Evolutionary conservation across 2,113 vertebrate genomes (phyloP), one percentile per base, ranked within the genome.

Genomic region (Girardinichthys multiradiatus): DNA sequence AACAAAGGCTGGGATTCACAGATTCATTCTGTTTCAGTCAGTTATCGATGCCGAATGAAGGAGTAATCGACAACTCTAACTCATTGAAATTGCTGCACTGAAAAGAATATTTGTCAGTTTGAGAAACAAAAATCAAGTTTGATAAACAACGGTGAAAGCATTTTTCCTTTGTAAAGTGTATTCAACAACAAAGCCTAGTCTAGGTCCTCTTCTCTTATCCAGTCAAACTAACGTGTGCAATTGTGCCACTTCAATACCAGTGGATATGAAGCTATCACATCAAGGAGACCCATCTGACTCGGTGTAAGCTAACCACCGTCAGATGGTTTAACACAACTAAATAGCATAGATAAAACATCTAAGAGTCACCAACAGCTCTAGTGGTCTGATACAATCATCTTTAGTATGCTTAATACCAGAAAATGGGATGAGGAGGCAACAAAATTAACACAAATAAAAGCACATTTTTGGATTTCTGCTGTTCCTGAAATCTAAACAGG

Each of bases 351-450:
- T 89, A 90, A 80, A 90, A 93, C 80, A 87, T 86, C 82, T 89
- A 85, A 88, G 90, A 91, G 84, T 90, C 83, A 88, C 88, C 82
- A 92, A 92, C 90, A 91, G 87, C 86, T 92, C 87, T 91, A 93
- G 92, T 92, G 91, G 93, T 92, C 92, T 85, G 87, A 93, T 91
- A 94, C 93, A 92, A 94, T 93, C 91, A 90, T 92, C 89, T 92
- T 93, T 88, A 94, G 91, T 87, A 92, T 90, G 89, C 83, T 87
- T 88, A 92, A 91, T 90, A 92, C 91, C 88, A 90, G 83, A 92
- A 92, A 86, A 90, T 78, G 78, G 83, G 87, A 86, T 87, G 82
- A 86, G 69, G 65, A 85, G 80, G 89, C 76, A 60, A 86, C 31
- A 79, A 78, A 80, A 90, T 60, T 28, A 88, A 90, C 74, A 88